phyloP scores from a whole-genome alignment of 2,888 invertebrate genomes.

The Ophraella communa region DNA sequence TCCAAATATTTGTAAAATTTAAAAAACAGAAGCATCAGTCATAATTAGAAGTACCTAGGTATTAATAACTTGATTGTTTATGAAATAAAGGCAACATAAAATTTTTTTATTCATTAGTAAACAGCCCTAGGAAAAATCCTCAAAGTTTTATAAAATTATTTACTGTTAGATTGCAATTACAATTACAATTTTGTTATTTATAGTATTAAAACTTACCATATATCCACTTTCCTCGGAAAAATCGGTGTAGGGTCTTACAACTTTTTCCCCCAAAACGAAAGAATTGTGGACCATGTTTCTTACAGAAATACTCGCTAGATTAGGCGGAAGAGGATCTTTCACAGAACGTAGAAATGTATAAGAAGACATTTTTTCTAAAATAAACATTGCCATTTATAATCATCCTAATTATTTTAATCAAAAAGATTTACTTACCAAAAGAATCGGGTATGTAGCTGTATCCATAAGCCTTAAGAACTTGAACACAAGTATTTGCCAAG shows the following conservation, averaged over 20 bases:
- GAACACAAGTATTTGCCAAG: slow-evolving; percentile 82
- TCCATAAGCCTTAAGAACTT: slow-evolving; percentile 76
- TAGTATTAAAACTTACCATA: slow-evolving; percentile 62
- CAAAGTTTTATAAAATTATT: too few relatives aligned
- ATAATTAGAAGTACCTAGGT: too few relatives aligned
- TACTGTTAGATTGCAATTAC: too few relatives aligned
- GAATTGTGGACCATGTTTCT: slow-evolving; percentile 75
- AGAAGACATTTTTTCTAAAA: slow-evolving; percentile 72
- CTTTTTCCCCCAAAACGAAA: slow-evolving; percentile 73
- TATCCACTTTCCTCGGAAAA: slow-evolving; percentile 74
- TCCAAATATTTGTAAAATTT: too few relatives aligned
- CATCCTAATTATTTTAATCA: background rate
- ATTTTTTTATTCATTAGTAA: too few relatives aligned
- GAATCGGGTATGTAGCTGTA: slow-evolving; percentile 82
- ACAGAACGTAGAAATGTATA: slow-evolving; percentile 74
- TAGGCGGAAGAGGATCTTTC: slow-evolving; percentile 68
- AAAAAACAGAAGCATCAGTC: too few relatives aligned
- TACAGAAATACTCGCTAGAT: slow-evolving; percentile 67
- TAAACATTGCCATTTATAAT: slow-evolving; percentile 27
- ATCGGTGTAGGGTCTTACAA: slow-evolving; percentile 66
- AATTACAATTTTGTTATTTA: too few relatives aligned
- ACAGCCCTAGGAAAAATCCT: too few relatives aligned
- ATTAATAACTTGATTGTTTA: too few relatives aligned
- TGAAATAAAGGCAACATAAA: too few relatives aligned
- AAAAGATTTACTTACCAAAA: slow-evolving; percentile 80